phyloP scores from a whole-genome alignment of 1,140 invertebrate genomes.

The Trachelipus rathkii region DNA sequence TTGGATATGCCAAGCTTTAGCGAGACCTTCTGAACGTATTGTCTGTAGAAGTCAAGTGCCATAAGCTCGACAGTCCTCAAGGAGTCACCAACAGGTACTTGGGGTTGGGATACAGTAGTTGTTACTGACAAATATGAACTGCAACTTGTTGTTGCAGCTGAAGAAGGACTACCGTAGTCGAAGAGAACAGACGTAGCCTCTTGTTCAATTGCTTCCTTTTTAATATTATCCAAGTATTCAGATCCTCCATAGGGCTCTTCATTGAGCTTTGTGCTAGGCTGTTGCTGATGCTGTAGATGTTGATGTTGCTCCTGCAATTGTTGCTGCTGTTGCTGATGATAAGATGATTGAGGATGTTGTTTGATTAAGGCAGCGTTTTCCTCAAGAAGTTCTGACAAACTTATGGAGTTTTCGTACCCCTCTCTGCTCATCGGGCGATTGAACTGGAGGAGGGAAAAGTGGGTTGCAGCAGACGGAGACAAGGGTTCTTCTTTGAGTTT shows the following conservation, averaged over 20 bases:
- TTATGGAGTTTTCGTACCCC: not conserved
- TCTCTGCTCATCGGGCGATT: slow-evolving; percentile 4
- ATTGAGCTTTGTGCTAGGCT: not conserved
- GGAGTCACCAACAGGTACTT: not conserved
- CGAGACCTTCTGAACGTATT: not conserved
- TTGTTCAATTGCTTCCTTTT: not conserved
- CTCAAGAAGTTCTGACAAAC: not conserved
- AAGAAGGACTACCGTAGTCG: not conserved
- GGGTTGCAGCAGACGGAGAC: not conserved
- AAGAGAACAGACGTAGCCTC: not conserved
- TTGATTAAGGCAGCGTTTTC: not conserved
- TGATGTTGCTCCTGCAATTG: not conserved
- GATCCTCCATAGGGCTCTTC: not conserved
- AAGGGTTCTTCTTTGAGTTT: slow-evolving; percentile 27
- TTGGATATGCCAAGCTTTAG: not conserved
- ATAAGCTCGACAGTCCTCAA: not conserved
- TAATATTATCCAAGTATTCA: not conserved
- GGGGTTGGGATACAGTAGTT: not conserved
- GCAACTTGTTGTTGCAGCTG: not conserved
- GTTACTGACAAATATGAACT: not conserved
- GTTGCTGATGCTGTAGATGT: not conserved
- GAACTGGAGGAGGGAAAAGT: not conserved
- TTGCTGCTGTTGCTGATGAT: not conserved
- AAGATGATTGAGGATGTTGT: not conserved
- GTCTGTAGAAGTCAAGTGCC: not conserved